phyloP scores from a whole-genome alignment of 2,113 vertebrate species.

The Chloroceryle aenea region DNA sequence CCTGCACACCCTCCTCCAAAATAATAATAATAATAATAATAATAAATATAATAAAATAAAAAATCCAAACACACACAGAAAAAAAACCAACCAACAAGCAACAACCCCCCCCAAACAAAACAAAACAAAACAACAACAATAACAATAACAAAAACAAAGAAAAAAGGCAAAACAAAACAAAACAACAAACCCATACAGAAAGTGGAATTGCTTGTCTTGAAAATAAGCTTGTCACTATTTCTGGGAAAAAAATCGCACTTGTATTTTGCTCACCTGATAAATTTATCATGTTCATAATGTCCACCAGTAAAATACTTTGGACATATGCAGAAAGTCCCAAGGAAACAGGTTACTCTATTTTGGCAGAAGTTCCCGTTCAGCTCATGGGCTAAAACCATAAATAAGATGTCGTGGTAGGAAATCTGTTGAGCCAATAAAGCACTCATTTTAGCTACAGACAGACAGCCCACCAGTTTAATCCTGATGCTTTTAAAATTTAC shows the following conservation, averaged over 20 bases:
- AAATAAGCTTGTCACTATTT: background rate
- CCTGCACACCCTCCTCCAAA: no score
- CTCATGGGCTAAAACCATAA: background rate
- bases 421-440: background rate
- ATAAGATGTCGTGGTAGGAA: background rate
- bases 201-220: background rate
- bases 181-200: background rate
- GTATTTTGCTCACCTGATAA: constrained; percentile 38
- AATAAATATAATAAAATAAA: no score
- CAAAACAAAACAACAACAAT: no score
- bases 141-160: background rate
- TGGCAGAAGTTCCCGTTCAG: constrained; percentile 77
- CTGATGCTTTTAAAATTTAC: background rate
- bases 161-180: background rate
- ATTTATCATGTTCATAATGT: constrained; percentile 74
- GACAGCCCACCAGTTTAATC: background rate
- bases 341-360: constrained; percentile 78
- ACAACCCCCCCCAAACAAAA: no score
- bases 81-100: no score
- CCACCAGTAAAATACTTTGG: constrained; percentile 74
- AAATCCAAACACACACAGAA: no score
- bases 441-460: background rate
- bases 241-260: background rate
- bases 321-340: constrained; percentile 75
- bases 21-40: no score